Percentiles rank a stretch among this genome's conserved stretches.
These are phyloP conservation scores for Microtus pennsylvanicus DNA, from an alignment of 2,113 vertebrate species.

Conservation along the genomic window DNA sequence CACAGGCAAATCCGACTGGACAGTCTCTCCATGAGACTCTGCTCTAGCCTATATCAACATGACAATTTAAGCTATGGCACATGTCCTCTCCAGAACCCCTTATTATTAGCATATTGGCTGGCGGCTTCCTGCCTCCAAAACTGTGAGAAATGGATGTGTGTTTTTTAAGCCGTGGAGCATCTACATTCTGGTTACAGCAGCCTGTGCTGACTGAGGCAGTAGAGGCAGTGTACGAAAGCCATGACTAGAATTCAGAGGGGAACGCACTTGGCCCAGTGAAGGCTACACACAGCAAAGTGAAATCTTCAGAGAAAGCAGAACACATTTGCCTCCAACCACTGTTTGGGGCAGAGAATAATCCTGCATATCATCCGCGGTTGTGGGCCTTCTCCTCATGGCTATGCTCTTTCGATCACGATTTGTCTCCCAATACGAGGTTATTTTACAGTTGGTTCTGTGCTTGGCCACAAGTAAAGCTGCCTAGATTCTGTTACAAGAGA, in stretches of 20 bases:
- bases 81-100: not conserved
- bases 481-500: constrained; percentile 6
- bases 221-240: not conserved
- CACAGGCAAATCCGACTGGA: too few species aligned
- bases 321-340: not conserved
- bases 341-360: not conserved
- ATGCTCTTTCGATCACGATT: not conserved
- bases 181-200: not conserved
- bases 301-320: not conserved
- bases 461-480: constrained; percentile 23
- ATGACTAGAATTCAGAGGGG: constrained; percentile 25
- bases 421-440: not conserved
- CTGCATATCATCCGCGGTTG: not conserved
- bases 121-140: not conserved
- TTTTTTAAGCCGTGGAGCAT: not conserved
- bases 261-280: not conserved
- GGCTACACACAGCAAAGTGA: not conserved
- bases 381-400: not conserved
- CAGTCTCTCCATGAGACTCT: not conserved
- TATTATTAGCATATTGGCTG: not conserved
- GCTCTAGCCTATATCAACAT: not conserved
- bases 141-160: not conserved
- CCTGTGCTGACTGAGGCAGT: too few species aligned
- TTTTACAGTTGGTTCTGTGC: not conserved
- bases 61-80: not conserved